These are phyloP conservation scores for Crenichthys baileyi DNA, from an alignment of 2,797 vertebrate genomes.

Conservation along the genomic window DNA sequence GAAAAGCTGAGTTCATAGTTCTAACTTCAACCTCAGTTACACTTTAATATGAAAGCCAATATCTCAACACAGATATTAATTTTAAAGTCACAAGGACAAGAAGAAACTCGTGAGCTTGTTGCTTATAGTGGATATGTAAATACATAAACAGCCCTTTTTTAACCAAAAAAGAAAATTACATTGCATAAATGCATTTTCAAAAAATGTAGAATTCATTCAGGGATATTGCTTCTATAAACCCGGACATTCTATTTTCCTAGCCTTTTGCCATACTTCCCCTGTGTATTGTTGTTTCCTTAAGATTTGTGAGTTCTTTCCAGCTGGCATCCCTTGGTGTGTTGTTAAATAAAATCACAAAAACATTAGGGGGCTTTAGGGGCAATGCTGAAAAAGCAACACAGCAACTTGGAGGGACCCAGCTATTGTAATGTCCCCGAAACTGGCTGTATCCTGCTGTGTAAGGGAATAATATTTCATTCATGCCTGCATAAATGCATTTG, in stretches of 20 bases:
- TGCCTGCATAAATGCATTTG: constrained; percentile 67
- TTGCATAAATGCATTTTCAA: constrained; percentile 13
- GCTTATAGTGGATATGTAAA: not conserved
- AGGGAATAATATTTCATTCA: constrained; percentile 72
- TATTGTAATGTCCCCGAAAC: constrained; percentile 59
- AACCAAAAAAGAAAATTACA: not conserved
- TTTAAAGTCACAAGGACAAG: constrained; percentile 2
- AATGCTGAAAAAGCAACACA: constrained; percentile 46
- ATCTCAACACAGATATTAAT: not conserved
- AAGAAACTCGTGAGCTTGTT: not conserved
- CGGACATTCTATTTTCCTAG: not conserved
- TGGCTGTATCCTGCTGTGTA: constrained; percentile 64
- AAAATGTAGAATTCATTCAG: not conserved
- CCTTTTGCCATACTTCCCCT: constrained; percentile 11
- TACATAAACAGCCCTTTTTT: not conserved
- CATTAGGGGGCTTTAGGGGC: constrained; percentile 45
- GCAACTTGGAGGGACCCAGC: constrained; percentile 42
- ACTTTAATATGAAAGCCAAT: not conserved
- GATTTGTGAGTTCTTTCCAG: constrained; percentile 52
- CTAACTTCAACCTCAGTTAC: not conserved
- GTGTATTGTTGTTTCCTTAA: constrained; percentile 37
- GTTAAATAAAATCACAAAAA: constrained; percentile 67
- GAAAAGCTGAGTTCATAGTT: not conserved
- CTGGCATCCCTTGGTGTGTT: constrained; percentile 44
- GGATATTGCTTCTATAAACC: constrained; percentile 6